These are phyloP conservation scores for Tetraneura akinire DNA, from an alignment of 1,140 invertebrate genomes.

Conservation along the genomic window DNA sequence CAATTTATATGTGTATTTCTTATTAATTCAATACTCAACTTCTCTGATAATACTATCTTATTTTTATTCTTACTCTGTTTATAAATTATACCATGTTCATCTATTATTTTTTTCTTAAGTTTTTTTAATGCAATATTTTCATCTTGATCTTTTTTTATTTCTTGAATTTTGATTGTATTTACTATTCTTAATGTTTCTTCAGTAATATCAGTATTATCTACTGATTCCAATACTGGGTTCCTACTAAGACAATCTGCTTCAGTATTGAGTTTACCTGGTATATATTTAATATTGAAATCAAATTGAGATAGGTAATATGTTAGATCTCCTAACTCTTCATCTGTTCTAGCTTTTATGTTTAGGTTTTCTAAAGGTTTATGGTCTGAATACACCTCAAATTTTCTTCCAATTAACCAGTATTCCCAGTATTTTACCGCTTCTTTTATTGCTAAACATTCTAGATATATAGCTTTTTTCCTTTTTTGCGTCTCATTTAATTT, in stretches of 20 bases:
- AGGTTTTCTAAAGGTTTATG: conserved; percentile 59
- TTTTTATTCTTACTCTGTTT: conserved; percentile 8
- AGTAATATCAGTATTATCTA: background rate
- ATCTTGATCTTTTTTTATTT: conserved; percentile 25
- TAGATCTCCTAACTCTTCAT: conserved; percentile 58
- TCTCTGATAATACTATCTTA: conserved; percentile 26
- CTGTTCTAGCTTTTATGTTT: conserved; percentile 58
- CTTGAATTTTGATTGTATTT: conserved; percentile 21
- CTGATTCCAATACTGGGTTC: conserved; percentile 30
- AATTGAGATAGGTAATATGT: conserved; percentile 58
- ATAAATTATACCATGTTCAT: background rate
- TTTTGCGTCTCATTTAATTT: conserved; percentile 56
- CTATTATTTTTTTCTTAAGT: background rate
- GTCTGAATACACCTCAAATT: conserved; percentile 58
- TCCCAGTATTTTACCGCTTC: conserved; percentile 59
- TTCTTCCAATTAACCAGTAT: conserved; percentile 58
- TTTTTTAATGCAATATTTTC: background rate
- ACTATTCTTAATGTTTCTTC: conserved; percentile 18
- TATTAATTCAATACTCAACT: conserved; percentile 17
- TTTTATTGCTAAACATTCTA: conserved; percentile 59
- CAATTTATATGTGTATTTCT: conserved; percentile 24
- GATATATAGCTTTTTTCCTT: conserved; percentile 57
- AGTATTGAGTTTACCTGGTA: conserved; percentile 51
- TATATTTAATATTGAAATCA: conserved; percentile 55
- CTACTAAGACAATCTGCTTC: too few relatives aligned